Conservation (phyloP, 2,888 invertebrate genomes). For the Macrophya alboannulata region DNA sequence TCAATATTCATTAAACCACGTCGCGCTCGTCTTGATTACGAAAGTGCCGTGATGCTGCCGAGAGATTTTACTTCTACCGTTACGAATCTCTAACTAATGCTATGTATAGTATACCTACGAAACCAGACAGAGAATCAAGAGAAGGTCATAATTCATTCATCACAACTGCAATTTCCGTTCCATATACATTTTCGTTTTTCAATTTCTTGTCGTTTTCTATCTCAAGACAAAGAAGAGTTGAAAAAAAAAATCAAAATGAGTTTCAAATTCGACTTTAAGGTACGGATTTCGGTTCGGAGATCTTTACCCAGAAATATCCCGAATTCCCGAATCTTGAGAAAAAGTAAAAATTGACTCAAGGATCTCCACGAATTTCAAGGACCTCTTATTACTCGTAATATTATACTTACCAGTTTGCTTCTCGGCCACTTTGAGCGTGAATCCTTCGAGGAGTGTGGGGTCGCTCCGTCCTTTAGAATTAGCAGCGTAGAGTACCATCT, state of each 20-base stretch:
- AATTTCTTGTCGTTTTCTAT: too few relatives aligned
- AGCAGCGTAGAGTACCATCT: conserved; percentile 90
- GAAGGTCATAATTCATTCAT: conserved; percentile 20
- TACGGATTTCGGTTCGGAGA: too few relatives aligned
- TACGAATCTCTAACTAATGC: conserved; percentile 66
- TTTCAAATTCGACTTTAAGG: too few relatives aligned
- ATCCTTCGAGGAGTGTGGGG: conserved; percentile 86
- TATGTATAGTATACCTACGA: neutral
- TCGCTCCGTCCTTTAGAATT: conserved; percentile 93
- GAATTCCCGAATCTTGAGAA: too few relatives aligned
- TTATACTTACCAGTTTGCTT: conserved; percentile 87
- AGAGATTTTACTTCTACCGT: conserved; percentile 55
- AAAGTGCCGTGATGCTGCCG: conserved; percentile 60
- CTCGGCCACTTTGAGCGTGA: conserved; percentile 89
- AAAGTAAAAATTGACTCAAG: neutral
- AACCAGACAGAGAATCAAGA: neutral
- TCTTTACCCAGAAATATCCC: too few relatives aligned
- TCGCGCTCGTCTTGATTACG: conserved; percentile 64
- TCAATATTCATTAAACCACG: conserved; percentile 69
- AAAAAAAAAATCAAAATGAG: too few relatives aligned
- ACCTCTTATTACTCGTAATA: neutral
- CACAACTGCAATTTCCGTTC: neutral
- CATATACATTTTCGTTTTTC: neutral
- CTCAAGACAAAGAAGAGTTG: too few relatives aligned
- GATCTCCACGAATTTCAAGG: neutral